Evolutionary conservation across 1,140 invertebrate genomes (phyloP).

Genomic region (Lepidostoma basale): DNA sequence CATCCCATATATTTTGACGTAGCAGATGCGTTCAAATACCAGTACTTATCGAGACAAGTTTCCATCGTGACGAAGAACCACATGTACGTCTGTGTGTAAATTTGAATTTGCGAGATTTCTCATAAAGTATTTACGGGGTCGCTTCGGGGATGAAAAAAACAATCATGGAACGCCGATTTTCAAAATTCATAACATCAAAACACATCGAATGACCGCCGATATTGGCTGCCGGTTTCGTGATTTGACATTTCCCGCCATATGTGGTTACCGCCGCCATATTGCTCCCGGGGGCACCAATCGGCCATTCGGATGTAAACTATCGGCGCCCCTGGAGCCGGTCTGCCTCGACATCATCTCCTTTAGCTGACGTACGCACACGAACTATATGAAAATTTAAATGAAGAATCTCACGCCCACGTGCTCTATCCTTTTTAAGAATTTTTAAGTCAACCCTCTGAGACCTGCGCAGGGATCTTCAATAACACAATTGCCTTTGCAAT

Average conservation of each 20-base stretch:
- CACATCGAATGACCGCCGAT: not conserved
- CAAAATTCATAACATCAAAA: not conserved
- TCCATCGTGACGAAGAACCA: no score
- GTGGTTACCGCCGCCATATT: constrained; percentile 7
- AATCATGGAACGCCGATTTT: not conserved
- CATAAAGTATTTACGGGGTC: no score
- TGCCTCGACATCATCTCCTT: constrained; percentile 9
- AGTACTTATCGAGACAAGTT: no score
- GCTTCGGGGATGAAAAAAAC: not conserved
- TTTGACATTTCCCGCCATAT: not conserved
- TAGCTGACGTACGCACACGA: constrained; percentile 21
- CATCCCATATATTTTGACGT: no score
- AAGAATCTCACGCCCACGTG: constrained; percentile 1
- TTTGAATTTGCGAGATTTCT: no score
- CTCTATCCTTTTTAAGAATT: constrained; percentile 1
- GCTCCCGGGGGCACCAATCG: constrained; percentile 34
- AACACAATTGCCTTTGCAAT: no score
- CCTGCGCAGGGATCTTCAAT: no score
- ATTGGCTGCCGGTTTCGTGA: not conserved
- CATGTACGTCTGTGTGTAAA: no score
- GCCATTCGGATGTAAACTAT: constrained; percentile 43
- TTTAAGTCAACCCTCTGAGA: not conserved
- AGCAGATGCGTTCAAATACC: no score
- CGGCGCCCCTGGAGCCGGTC: not conserved
- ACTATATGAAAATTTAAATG: constrained; percentile 29